Evolutionary conservation across 2,113 vertebrate species (phyloP), one percentile per base, ranked within the genome.

Genomic region (Psittacula cyanocephala): DNA sequence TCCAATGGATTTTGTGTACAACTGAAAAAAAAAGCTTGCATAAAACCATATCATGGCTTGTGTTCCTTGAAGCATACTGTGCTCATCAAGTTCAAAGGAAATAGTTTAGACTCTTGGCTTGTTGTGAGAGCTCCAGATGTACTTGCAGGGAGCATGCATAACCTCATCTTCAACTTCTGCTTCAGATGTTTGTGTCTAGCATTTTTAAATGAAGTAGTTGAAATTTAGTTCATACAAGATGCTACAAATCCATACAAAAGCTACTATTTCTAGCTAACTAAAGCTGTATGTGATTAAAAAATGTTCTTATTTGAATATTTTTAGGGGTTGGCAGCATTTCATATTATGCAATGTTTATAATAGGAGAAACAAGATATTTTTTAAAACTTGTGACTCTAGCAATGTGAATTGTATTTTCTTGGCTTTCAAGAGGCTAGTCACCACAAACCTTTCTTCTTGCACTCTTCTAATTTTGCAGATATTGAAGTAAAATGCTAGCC

Each of bases 161-260:
- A 88, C 46, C 72, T 94, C 46, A 43, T 83, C 52, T 31, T 77
- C 59, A 74, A 20, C 70, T 82, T 80, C 86, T 93, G 59, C 60
- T 83, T 91, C 72, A 63, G 9, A 70, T 81, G 43, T 88, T 96
- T 95, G 31, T 83, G 69, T 70, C 41, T 63, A 81, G 60, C 60
- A 62, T 91, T 95, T 96, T 83, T 27, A 22, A 92, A 49, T 82
- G 62, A 91, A 83, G 67, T 17, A 68, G 44, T 67, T 88, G 80
- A 93, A 92, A 83, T 77, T 72, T 74, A 88, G 24, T 83, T 49
- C 64, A 25, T 81, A 24, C 22, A 24, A 59, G 33, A 59, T 59
- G 57, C 57, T 59, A 35, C 57, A 70, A 93, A 88, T 82, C 63
- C 60, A 43, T 79, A n/a, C 25, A 67, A 70, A 93, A 79, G 13